phyloP scores from a whole-genome alignment of 2,113 vertebrate species.

The Pyrgilauda ruficollis region DNA sequence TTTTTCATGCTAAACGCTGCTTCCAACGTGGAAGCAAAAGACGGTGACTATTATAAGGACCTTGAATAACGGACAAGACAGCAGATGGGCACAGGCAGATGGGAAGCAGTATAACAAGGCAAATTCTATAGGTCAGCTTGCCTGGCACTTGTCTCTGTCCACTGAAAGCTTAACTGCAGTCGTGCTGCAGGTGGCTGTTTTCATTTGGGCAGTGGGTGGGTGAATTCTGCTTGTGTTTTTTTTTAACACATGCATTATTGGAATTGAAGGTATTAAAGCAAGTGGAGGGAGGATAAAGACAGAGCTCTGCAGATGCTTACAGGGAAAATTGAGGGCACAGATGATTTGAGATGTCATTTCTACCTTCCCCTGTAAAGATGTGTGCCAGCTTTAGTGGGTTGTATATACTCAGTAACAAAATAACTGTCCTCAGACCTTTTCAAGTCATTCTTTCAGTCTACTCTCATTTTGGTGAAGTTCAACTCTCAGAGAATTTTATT shows the following conservation, averaged over 20 bases:
- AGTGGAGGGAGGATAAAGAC: background rate
- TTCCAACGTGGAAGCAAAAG: background rate
- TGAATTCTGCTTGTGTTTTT: background rate
- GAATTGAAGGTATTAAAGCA: background rate
- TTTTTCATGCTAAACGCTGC: background rate
- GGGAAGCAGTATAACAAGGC: background rate
- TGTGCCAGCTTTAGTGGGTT: background rate
- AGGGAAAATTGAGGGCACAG: background rate
- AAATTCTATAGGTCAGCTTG: background rate
- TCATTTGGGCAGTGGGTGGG: background rate
- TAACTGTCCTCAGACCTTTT: background rate
- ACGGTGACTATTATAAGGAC: background rate
- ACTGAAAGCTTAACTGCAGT: background rate
- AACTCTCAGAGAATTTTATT: background rate
- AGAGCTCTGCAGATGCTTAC: background rate
- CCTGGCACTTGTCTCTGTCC: background rate
- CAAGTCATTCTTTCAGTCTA: background rate
- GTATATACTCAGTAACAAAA: background rate
- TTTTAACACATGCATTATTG: background rate
- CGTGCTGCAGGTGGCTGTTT: background rate
- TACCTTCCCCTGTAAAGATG: background rate
- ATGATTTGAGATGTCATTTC: background rate
- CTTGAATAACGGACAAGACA: background rate
- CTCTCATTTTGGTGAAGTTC: background rate
- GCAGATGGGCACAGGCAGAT: conserved; percentile 44